Base-by-base conservation (phyloP, 2,113 vertebrate genomes). In the Salvelinus fontinalis region DNA sequence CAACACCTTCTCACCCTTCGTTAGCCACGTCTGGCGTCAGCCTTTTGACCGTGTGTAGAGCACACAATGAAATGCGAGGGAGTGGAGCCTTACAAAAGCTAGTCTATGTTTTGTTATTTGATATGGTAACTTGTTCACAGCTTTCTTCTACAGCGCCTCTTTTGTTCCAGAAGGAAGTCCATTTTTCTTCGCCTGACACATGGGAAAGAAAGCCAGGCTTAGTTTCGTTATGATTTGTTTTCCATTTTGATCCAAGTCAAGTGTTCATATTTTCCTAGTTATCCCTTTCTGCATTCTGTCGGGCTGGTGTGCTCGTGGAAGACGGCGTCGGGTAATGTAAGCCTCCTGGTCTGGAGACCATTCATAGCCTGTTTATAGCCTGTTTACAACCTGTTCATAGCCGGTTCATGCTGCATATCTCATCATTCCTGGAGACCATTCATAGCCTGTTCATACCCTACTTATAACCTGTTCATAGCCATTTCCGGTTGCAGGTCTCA, bases 231-330 rank as follows among this genome's bases (percentile, higher is more conserved):
- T 51, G 64, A 78, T 72, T 66, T 51, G 64, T 78, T 78, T 68
- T 79, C 59, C 51, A 34, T 51, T 39, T 73, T 12, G 18, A 14
- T 54, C 49, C 18, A 44, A 68, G 71, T 48, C 16, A 29, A 64
- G 73, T 49, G 54, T 70, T 79, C 39, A 72, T 22, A 65, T 79
- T 75, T 79, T 79, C 71, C 67, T 4, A 69, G 24, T 64, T 73
- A 26, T 44, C 66, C 54, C 31, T 68, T 66, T 27, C 26, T 16
- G 48, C 59, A n/a, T n/a, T 16, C 59, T 11, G 20, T 13, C 59
- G 59, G 59, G 18, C 59, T 62, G 59, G 59, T n/a, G 9, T 20
- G 54, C 59, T 22, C 20, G 20, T 62, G 20, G 20, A 16, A 22
- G 18, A 62, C 59, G 2, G 59, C 0, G n/a, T 62, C 1, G 59